Percentiles rank a stretch among this genome's conserved stretches.
Conservation (phyloP, 2,797 vertebrate species). For the Artibeus lituratus region DNA sequence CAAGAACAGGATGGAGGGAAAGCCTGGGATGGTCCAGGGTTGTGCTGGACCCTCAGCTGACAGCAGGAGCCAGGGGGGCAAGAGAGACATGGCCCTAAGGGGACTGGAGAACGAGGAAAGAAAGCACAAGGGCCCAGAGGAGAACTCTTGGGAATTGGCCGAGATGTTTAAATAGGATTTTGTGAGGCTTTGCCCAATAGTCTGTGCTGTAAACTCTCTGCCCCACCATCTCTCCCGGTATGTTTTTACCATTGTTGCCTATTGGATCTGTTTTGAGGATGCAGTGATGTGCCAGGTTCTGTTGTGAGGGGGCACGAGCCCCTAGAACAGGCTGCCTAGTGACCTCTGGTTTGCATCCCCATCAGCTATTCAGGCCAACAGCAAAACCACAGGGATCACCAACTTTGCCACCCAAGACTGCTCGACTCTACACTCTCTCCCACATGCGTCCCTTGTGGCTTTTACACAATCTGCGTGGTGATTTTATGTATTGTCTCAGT, state of each 20-base stretch:
- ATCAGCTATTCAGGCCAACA: rapidly evolving
- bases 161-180: background rate
- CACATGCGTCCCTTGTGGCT: background rate
- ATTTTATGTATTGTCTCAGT: conserved; percentile 49
- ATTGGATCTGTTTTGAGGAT: background rate
- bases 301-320: background rate
- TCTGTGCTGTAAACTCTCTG: background rate
- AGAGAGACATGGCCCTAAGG: background rate
- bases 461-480: conserved; percentile 21
- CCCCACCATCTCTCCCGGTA: background rate
- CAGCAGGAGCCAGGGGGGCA: background rate
- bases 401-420: background rate
- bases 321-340: background rate
- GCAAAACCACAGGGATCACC: background rate
- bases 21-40: background rate
- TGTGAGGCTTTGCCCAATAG: background rate
- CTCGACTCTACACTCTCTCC: background rate
- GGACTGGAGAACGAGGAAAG: background rate
- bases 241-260: background rate
- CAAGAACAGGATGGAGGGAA: background rate
- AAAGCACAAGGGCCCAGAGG: background rate
- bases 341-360: background rate
- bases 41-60: background rate
- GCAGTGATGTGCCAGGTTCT: background rate
- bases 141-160: background rate